These are phyloP conservation scores for Caenorhabditis sp. DNA, from an alignment of 2,888 invertebrate species.

Conservation along the genomic window DNA sequence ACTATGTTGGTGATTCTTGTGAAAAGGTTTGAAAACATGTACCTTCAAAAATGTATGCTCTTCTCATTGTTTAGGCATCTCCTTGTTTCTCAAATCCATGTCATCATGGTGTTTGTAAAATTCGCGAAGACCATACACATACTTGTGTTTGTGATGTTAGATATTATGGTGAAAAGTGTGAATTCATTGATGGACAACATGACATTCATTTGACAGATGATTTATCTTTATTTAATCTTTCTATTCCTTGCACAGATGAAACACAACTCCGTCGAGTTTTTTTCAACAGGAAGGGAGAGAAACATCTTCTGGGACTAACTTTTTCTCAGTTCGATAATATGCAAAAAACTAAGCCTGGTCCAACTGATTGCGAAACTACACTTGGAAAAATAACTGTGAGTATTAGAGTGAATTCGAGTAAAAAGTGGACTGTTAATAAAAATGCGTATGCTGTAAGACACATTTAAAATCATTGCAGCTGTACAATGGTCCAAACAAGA, in stretches of 20 bases:
- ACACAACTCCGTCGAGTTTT: not conserved
- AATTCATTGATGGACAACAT: conserved; percentile 54
- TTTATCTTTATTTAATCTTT: conserved; percentile 5
- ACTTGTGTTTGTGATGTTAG: not conserved
- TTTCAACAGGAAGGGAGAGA: conserved; percentile 18
- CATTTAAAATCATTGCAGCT: conserved; percentile 12
- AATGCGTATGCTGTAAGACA: too few species aligned
- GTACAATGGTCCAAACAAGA: conserved; percentile 45
- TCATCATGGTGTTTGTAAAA: not conserved
- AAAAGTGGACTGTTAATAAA: not conserved
- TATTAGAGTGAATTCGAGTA: not conserved
- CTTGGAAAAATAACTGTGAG: conserved; percentile 23
- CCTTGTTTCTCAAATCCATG: conserved; percentile 39
- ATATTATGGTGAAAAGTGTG: conserved; percentile 48
- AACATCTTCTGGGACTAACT: conserved; percentile 36
- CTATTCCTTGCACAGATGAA: not conserved
- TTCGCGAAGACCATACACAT: not conserved
- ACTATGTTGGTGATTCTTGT: conserved; percentile 49
- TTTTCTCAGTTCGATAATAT: conserved; percentile 47
- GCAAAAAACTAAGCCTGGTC: conserved; percentile 19
- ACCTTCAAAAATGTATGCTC: not conserved
- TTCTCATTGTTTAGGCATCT: not conserved
- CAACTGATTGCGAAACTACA: conserved; percentile 47
- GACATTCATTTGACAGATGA: conserved; percentile 31
- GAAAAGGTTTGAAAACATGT: conserved; percentile 16